These are phyloP conservation scores for Naja naja DNA, from an alignment of 2,113 vertebrate species.

Conservation along the genomic window DNA sequence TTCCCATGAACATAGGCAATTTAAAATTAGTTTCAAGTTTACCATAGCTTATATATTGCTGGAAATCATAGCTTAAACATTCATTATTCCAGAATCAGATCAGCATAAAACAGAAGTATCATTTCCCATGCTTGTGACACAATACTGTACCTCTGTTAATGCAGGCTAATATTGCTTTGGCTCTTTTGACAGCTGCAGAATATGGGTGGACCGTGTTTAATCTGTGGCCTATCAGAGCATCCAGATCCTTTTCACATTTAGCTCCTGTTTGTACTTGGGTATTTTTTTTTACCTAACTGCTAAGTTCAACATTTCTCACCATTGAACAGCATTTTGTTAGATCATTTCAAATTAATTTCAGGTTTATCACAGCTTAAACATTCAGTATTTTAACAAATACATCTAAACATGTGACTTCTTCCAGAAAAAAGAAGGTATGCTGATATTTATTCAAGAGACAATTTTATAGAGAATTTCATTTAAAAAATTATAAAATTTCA, in stretches of 20 bases:
- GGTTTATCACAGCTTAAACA: rapidly evolving
- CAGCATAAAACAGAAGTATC: neutral
- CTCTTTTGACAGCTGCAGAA: neutral
- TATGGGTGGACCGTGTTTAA: neutral
- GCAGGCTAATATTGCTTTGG: neutral
- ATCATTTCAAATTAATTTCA: neutral
- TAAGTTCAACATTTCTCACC: neutral
- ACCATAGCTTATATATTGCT: rapidly evolving
- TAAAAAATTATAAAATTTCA: neutral
- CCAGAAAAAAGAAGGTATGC: neutral
- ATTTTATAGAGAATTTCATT: neutral
- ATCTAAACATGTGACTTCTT: neutral
- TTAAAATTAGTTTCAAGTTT: neutral
- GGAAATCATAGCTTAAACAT: neutral
- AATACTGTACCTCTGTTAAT: neutral
- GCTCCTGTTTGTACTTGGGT: neutral
- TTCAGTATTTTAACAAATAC: neutral
- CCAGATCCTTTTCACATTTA: neutral
- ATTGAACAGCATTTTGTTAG: neutral
- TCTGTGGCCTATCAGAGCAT: neutral
- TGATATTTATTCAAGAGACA: neutral
- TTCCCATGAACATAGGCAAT: neutral
- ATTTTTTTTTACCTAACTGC: neutral
- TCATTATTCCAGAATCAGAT: neutral
- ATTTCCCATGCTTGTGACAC: neutral